A percentile compares a stretch with the other conserved stretches of the same genome.
These are phyloP conservation scores for Neocrepidodera transversa DNA, from an alignment of 2,888 invertebrate genomes.

Conservation along the genomic window DNA sequence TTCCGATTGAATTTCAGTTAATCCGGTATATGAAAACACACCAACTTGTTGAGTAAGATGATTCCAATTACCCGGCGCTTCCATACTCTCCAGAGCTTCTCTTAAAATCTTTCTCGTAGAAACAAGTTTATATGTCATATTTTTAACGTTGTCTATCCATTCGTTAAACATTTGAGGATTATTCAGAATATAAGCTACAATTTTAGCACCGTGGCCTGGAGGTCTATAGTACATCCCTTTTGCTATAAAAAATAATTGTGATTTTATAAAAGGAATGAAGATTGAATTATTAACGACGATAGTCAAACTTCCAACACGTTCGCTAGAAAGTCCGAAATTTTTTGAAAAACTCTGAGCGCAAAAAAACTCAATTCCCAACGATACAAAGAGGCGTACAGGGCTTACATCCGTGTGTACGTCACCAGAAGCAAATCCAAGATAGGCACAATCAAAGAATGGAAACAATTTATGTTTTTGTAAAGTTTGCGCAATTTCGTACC, in stretches of 20 bases:
- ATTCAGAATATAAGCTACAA: constrained; percentile 84
- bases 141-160: constrained; percentile 67
- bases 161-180: constrained; percentile 76
- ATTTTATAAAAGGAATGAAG: constrained; percentile 72
- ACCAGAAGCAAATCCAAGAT: constrained; percentile 96
- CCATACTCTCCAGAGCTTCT: constrained; percentile 72
- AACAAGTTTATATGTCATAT: constrained; percentile 73
- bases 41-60: constrained; percentile 95
- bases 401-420: constrained; percentile 90
- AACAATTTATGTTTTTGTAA: constrained; percentile 82
- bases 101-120: constrained; percentile 82
- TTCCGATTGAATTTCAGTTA: constrained; percentile 58
- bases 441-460: constrained; percentile 91
- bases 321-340: constrained; percentile 99
- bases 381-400: constrained; percentile 87
- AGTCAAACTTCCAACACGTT: constrained; percentile 90
- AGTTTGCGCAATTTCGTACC: constrained; percentile 86
- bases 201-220: constrained; percentile 90
- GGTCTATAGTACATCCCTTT: constrained; percentile 70
- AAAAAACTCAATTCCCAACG: constrained; percentile 87
- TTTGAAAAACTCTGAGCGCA: constrained; percentile 98
- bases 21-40: constrained; percentile 97
- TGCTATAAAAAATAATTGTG: constrained; percentile 86
- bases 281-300: constrained; percentile 74
- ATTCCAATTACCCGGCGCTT: constrained; percentile 92